Base-by-base conservation (phyloP, 2,113 vertebrate species). In the Pyrgilauda ruficollis region DNA sequence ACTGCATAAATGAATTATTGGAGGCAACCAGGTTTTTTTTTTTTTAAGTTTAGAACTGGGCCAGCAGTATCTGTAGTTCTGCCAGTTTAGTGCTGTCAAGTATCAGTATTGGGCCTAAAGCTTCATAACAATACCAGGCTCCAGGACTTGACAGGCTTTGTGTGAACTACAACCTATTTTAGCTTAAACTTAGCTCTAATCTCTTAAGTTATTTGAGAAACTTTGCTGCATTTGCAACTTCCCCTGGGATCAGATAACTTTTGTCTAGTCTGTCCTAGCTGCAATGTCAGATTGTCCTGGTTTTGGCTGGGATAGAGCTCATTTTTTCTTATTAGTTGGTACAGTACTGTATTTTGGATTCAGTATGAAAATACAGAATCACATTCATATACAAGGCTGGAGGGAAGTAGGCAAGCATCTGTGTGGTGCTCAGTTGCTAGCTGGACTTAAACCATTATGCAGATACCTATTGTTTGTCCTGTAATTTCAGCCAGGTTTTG, bases 51-150 rank as follows among this genome's bases (percentile, higher is more conserved):
- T 24, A 67, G 58, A 84, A 56, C 5, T 67, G 44, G 33, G 64
- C 72, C 76, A 87, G 77, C n/a, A 91, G 82, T 67, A 83, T 31
- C 62, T n/a, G 31, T 6, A 89, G 47, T 35, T 64, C 84, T 87
- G 55, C 44, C 43, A 78, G 43, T 67, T 78, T 64, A 43, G 47
- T 78, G 47, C 39, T 75, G 66, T 50, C 84, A 70, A 59, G 46
- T 13, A 13, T 13, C 80, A 44, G 30, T 4, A 58, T 28, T 8
- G 63, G 18, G 61, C 35, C 69, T 70, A 35, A 59, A 87, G 66
- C 47, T 67, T 78, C 19, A 1, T 7, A 86, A 56, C 9, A 80
- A 39, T 2, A 74, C 6, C 11, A 75, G 4, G 35, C 55, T 82
- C 23, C 56, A 59, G 35, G 41, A 77, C 47, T 52, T 41, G 15